A percentile compares a stretch with the other conserved stretches of the same genome.
Evolutionary conservation across 2,888 invertebrate genomes (phyloP).

Genomic region (Herminia tarsipennalis): DNA sequence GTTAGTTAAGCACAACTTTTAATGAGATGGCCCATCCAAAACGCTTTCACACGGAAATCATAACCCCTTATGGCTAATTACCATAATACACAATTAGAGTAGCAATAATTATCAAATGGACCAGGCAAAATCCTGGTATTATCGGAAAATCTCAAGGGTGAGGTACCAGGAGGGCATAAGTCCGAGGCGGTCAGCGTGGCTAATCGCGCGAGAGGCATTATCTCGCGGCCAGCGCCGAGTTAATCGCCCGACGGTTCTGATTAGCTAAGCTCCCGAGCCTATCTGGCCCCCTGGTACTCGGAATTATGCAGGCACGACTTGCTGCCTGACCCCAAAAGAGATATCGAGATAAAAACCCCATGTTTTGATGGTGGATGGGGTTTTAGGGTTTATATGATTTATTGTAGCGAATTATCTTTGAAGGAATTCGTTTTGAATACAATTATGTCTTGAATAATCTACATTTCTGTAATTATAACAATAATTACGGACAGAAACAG

Average conservation of each 20-base stretch:
- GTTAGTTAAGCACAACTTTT: no score
- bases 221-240: constrained; percentile 71
- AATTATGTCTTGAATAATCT: neutral
- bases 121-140: constrained; percentile 58
- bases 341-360: constrained; percentile 57
- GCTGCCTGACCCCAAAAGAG: constrained; percentile 50
- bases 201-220: constrained; percentile 83
- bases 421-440: constrained; percentile 19
- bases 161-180: constrained; percentile 67
- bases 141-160: constrained; percentile 61
- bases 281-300: constrained; percentile 70
- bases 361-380: constrained; percentile 37
- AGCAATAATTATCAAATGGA: constrained; percentile 54
- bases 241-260: constrained; percentile 80
- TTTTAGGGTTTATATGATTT: constrained; percentile 50
- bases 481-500: no score
- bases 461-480: no score
- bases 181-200: constrained; percentile 74
- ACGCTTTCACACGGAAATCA: constrained; percentile 26
- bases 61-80: constrained; percentile 28
- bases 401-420: constrained; percentile 45
- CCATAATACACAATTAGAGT: constrained; percentile 38
- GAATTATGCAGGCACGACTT: constrained; percentile 80
- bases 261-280: constrained; percentile 78
- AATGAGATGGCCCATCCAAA: constrained; percentile 14